Percentiles rank a stretch among this genome's conserved stretches.
Conservation (phyloP, 2,113 vertebrate genomes). For the Nestor notabilis region DNA sequence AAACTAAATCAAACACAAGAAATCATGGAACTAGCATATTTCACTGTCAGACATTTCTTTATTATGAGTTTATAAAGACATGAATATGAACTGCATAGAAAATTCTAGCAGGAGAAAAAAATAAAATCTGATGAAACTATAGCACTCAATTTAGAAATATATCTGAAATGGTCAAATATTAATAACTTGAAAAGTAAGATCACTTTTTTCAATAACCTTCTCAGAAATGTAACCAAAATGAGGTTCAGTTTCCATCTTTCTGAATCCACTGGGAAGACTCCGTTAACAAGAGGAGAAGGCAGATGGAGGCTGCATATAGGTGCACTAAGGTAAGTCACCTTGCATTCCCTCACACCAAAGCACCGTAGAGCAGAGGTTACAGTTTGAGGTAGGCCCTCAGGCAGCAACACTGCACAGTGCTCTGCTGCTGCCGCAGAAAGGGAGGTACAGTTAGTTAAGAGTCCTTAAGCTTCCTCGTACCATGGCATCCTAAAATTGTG, state of each 20-base stretch:
- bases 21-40: neutral
- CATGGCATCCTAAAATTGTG: neutral
- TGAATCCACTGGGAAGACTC: neutral
- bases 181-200: neutral
- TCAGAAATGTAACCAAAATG: neutral
- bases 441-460: neutral
- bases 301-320: neutral
- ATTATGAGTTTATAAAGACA: neutral
- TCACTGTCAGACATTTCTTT: neutral
- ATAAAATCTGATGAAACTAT: neutral
- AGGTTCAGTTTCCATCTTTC: neutral
- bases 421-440: neutral
- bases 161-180: neutral
- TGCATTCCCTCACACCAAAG: neutral
- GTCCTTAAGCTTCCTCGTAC: neutral
- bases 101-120: neutral
- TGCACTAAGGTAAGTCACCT: neutral
- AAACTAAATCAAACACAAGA: neutral
- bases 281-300: neutral
- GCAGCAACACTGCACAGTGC: neutral
- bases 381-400: neutral
- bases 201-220: neutral
- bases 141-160: neutral
- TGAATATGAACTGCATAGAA: neutral
- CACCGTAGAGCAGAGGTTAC: neutral